phyloP scores from a whole-genome alignment of 2,888 invertebrate genomes.

The Stenurella melanura region DNA sequence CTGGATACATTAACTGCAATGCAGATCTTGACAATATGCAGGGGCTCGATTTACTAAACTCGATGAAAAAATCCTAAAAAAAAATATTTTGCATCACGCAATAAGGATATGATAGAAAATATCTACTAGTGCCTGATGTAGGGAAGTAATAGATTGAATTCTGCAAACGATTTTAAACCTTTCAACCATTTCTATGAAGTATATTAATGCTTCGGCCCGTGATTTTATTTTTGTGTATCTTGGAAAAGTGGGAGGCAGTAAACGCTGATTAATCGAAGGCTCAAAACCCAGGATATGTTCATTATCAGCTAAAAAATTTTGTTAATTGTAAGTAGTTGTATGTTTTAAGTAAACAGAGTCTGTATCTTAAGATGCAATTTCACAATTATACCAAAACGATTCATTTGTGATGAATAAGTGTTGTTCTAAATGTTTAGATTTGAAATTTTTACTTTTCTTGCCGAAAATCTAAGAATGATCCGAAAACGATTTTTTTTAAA shows the following conservation, averaged over 20 bases:
- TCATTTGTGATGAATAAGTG: too few species aligned
- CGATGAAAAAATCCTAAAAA: constrained; percentile 92
- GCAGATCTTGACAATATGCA: constrained; percentile 95
- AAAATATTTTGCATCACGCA: constrained; percentile 46
- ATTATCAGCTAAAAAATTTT: constrained; percentile 76
- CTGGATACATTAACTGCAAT: constrained; percentile 87
- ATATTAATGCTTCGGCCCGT: constrained; percentile 84
- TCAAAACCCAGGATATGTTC: constrained; percentile 95
- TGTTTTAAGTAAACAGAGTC: too few species aligned
- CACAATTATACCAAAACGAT: too few species aligned
- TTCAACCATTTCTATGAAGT: constrained; percentile 88
- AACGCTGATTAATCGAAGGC: constrained; percentile 94
- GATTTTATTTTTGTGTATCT: constrained; percentile 94
- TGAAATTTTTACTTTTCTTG: too few species aligned
- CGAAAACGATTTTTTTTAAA: too few species aligned
- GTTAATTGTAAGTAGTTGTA: neutral
- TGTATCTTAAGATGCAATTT: too few species aligned
- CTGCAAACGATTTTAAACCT: constrained; percentile 88
- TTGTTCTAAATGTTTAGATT: too few species aligned
- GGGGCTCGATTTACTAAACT: constrained; percentile 90
- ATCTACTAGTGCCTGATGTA: constrained; percentile 87
- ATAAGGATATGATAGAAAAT: constrained; percentile 26
- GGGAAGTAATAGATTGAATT: constrained; percentile 85
- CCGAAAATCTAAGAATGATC: too few species aligned
- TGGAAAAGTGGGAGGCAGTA: constrained; percentile 98